These are phyloP conservation scores for Eupeodes luniger DNA, from an alignment of 2,888 invertebrate species.

Conservation along the genomic window DNA sequence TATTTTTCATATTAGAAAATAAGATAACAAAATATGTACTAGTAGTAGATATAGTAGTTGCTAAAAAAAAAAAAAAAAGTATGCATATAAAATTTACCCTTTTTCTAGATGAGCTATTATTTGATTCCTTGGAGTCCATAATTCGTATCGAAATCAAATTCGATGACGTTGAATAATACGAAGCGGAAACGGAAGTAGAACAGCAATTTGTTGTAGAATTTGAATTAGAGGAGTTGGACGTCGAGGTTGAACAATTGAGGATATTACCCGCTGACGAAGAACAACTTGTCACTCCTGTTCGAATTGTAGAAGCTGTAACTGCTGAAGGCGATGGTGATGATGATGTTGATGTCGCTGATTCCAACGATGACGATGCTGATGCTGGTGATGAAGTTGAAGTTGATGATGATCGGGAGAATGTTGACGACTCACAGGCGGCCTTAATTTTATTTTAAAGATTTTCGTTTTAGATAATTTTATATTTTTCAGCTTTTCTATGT, in stretches of 20 bases:
- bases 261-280: constrained; percentile 53
- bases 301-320: constrained; percentile 23
- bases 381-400: not conserved
- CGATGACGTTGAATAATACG: constrained; percentile 66
- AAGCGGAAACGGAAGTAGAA: constrained; percentile 68
- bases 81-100: constrained; percentile 75
- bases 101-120: constrained; percentile 75
- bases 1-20: constrained; percentile 30
- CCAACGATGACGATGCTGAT: constrained; percentile 25
- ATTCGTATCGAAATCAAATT: constrained; percentile 71
- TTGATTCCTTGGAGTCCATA: constrained; percentile 70
- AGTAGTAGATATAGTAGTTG: constrained; percentile 49
- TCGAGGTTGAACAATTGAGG: constrained; percentile 49
- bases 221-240: constrained; percentile 32
- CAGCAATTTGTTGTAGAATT: constrained; percentile 48
- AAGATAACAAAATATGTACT: constrained; percentile 53
- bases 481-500: constrained; percentile 59
- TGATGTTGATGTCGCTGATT: constrained; percentile 30
- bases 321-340: constrained; percentile 42
- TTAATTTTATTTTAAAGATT: constrained; percentile 75
- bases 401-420: constrained; percentile 8
- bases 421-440: constrained; percentile 66
- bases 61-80: constrained; percentile 44
- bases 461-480: constrained; percentile 69
- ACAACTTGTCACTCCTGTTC: constrained; percentile 55